Evolutionary conservation across 2,888 invertebrate genomes (phyloP).

Genomic region (Melikaiella ostensackeni): DNA sequence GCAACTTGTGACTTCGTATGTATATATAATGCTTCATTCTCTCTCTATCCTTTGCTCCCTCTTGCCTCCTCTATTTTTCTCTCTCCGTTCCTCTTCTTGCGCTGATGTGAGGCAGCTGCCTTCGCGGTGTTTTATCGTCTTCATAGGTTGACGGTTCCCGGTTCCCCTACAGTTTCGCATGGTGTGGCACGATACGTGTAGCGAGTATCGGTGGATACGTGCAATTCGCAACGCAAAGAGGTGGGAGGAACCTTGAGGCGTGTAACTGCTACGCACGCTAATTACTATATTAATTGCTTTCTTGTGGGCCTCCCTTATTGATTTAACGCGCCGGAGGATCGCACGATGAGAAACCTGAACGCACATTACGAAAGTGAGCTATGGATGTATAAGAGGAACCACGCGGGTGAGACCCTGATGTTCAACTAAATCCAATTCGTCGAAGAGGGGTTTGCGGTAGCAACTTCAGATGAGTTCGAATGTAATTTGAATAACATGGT

Average conservation of each 20-base stretch:
- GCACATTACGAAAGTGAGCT: not conserved
- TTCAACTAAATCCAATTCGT: constrained; percentile 18
- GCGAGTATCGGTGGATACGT: constrained; percentile 47
- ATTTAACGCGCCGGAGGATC: constrained; percentile 41
- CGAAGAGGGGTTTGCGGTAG: not conserved
- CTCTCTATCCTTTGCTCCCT: constrained; percentile 38
- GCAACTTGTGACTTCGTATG: constrained; percentile 41
- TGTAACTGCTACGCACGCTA: constrained; percentile 61
- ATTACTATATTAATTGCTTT: constrained; percentile 69
- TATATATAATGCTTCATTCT: constrained; percentile 34
- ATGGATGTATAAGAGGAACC: not conserved
- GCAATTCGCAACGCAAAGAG: constrained; percentile 50
- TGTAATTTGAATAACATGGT: constrained; percentile 23
- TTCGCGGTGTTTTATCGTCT: constrained; percentile 34
- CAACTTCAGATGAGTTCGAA: not conserved
- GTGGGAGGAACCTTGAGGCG: constrained; percentile 56
- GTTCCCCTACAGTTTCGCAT: constrained; percentile 39
- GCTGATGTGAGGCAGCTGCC: constrained; percentile 35
- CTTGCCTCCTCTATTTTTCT: constrained; percentile 21
- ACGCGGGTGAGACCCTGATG: not conserved
- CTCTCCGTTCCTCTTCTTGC: constrained; percentile 27
- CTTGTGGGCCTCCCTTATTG: constrained; percentile 48
- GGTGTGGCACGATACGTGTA: constrained; percentile 42
- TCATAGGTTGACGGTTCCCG: constrained; percentile 29
- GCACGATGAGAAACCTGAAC: constrained; percentile 22